Base-by-base conservation (phyloP, 2,113 vertebrate genomes). In the Elachura formosa region DNA sequence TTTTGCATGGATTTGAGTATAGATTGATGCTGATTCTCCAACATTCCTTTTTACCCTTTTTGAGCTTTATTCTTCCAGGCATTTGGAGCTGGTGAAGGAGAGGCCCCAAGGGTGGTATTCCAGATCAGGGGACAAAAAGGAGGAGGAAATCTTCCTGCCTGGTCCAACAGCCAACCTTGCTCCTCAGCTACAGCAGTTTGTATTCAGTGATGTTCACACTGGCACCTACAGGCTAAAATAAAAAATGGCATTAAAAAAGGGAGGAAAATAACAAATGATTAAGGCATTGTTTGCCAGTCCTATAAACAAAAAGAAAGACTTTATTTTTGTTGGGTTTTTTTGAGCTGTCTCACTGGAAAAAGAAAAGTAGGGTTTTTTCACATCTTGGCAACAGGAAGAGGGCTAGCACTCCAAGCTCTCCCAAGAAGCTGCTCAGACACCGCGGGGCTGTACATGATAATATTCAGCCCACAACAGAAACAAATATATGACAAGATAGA, bases 111-210 rank as follows among this genome's bases (percentile, higher is more conserved):
- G 83, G 22, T 22, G 16, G 12, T 46, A 12, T 22, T 79, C 1
- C 48, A 38, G 62, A 11, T 49, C 17, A 49, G 5, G 7, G 43
- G 48, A 24, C 26, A 56, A 48, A 64, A 67, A 43, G 29, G 45
- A 87, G 34, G 34, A 61, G 15, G 31, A 6, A 13, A 54, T 62
- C 2, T 4, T 85, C 14, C 29, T 73, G 18, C 24, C 20, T 48
- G 8, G 11, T 29, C 49, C 10, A 21, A 5, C 20, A 54, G 17
- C 5, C 2, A 6, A 0, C n/a, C 15, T 73, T 0, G 0, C 19
- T 68, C 13, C 36, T 63, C 40, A 59, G 4, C 11, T 19, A 3
- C n/a, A 38, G 49, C 4, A 2, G 4, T 10, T 16, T 61, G 5
- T 41, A 2, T 21, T 61, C 31, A 15, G 14, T 18, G 22, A 14